Evolutionary conservation across 2,888 invertebrate genomes (phyloP).

Genomic region (Ichneumoninae sp.): DNA sequence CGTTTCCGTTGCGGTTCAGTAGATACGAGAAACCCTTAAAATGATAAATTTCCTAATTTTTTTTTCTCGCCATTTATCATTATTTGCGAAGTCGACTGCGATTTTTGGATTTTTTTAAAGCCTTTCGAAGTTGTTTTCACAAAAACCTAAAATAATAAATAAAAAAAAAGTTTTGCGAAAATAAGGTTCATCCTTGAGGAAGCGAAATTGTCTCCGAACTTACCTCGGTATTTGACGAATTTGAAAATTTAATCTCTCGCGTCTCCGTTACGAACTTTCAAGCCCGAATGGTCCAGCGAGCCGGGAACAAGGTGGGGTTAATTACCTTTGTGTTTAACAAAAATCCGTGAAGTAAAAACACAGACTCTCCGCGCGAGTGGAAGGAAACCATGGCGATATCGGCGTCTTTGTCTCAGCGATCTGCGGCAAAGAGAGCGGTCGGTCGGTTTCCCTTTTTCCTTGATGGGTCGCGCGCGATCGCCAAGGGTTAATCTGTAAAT

Average conservation of each 20-base stretch:
- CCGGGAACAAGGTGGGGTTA: conserved; percentile 42
- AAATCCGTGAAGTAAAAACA: conserved; percentile 55
- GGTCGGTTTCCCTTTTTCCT: conserved; percentile 24
- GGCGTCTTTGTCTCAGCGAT: conserved; percentile 28
- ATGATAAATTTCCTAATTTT: too few species aligned
- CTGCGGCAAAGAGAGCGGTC: conserved; percentile 58
- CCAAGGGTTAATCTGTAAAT: conserved; percentile 74
- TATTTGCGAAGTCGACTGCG: not conserved
- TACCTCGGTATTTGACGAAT: conserved; percentile 1
- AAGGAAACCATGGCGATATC: conserved; percentile 7
- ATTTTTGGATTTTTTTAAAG: not conserved
- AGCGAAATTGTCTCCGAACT: not conserved
- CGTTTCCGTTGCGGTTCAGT: not conserved
- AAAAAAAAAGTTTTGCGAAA: not conserved
- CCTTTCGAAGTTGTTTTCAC: not conserved
- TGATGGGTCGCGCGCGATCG: conserved; percentile 23
- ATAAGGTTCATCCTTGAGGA: not conserved
- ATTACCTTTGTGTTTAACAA: conserved; percentile 62
- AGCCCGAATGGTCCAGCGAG: not conserved
- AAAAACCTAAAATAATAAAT: not conserved
- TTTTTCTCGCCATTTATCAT: not conserved
- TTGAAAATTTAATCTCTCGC: conserved; percentile 7
- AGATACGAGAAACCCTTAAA: not conserved
- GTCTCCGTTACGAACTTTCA: conserved; percentile 42
- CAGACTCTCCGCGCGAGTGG: conserved; percentile 20